These are phyloP conservation scores for Chalcosyrphus nemorum DNA, from an alignment of 2,888 invertebrate species.

Conservation along the genomic window DNA sequence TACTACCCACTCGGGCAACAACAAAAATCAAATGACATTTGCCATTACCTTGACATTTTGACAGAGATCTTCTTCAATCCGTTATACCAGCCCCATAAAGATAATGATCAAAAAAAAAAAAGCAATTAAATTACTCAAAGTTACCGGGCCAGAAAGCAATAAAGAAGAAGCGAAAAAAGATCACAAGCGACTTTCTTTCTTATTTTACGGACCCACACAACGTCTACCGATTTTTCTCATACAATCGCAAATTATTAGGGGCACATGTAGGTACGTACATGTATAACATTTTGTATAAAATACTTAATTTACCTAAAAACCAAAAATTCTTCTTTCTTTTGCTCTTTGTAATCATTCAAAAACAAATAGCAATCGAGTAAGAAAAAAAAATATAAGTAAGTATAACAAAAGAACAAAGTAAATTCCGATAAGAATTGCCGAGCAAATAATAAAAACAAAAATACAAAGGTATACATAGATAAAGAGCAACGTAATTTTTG, in stretches of 20 bases:
- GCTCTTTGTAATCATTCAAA: neutral
- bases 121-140: constrained; percentile 17
- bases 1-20: neutral
- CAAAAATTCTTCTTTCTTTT: neutral
- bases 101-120: constrained; percentile 21
- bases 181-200: constrained; percentile 45
- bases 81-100: constrained; percentile 51
- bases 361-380: neutral
- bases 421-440: constrained; percentile 27
- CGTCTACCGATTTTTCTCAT: neutral
- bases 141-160: constrained; percentile 21
- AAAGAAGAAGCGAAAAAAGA: neutral
- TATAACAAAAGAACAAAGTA: constrained; percentile 6
- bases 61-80: constrained; percentile 22
- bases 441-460: neutral
- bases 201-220: neutral
- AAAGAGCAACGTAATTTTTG: constrained; percentile 39
- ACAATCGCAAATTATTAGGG: neutral
- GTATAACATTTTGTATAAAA: constrained; percentile 5
- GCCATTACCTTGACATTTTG: constrained; percentile 60
- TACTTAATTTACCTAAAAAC: neutral
- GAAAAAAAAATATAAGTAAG: neutral
- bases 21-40: constrained; percentile 27
- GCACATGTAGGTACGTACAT: too few relatives aligned
- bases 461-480: neutral